phyloP scores from a whole-genome alignment of 1,140 invertebrate species.

The Laodelphax striatellus region DNA sequence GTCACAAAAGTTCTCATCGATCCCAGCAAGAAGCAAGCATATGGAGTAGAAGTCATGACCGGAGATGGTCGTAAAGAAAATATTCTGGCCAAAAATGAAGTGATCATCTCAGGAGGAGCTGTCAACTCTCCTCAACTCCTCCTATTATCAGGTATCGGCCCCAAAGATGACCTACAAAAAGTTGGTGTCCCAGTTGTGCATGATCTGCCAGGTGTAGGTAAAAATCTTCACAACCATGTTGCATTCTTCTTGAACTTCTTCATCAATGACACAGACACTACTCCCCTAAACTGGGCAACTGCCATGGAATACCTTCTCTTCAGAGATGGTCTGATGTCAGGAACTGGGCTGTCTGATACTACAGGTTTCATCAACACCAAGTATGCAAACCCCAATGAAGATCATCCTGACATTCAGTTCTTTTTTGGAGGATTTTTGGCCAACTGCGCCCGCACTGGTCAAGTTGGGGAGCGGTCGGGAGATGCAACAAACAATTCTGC shows the following conservation, averaged over 20 bases:
- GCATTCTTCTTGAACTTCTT: slow-evolving; percentile 63
- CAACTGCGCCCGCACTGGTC: slow-evolving; percentile 70
- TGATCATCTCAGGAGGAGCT: slow-evolving; percentile 53
- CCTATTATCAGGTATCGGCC: slow-evolving; percentile 70
- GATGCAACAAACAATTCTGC: slow-evolving; percentile 29
- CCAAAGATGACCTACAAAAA: slow-evolving; percentile 51
- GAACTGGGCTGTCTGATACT: slow-evolving; percentile 70
- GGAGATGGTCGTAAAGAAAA: slow-evolving; percentile 42
- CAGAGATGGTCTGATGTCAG: slow-evolving; percentile 72
- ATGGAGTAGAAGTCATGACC: slow-evolving; percentile 52
- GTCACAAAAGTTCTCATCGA: slow-evolving; percentile 62
- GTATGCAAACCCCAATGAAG: slow-evolving; percentile 56
- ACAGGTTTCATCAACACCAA: slow-evolving; percentile 73
- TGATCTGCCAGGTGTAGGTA: slow-evolving; percentile 70
- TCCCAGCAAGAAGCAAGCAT: slow-evolving; percentile 46
- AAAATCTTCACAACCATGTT: slow-evolving; percentile 81
- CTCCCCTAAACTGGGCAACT: slow-evolving; percentile 73
- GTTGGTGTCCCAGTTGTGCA: slow-evolving; percentile 53
- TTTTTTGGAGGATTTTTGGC: slow-evolving; percentile 77
- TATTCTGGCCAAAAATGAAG: slow-evolving; percentile 49
- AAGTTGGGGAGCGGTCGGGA: slow-evolving; percentile 54
- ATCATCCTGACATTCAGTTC: slow-evolving; percentile 73
- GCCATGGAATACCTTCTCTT: slow-evolving; percentile 77
- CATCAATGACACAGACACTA: slow-evolving; percentile 70
- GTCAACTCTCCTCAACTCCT: slow-evolving; percentile 75